Conservation (phyloP, 2,113 vertebrate genomes). For the Edolisoma coerulescens region DNA sequence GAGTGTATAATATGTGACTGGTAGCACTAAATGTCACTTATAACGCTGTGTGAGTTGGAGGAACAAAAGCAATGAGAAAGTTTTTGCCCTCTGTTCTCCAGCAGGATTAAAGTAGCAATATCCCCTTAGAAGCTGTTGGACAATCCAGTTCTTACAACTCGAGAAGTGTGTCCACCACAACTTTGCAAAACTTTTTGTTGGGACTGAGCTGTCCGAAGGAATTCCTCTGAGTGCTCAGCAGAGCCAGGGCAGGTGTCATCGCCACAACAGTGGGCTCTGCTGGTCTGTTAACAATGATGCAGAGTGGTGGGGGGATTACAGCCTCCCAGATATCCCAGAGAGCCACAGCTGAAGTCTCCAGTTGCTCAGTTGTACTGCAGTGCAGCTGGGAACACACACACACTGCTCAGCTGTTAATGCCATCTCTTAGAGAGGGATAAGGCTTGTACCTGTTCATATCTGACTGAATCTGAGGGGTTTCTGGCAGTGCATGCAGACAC, state of each 20-base stretch:
- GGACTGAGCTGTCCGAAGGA: not conserved
- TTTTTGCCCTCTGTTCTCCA: not conserved
- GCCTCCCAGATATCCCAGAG: not conserved
- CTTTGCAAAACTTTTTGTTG: not conserved
- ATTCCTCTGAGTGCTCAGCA: not conserved
- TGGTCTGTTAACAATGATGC: not conserved
- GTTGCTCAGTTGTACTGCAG: not conserved
- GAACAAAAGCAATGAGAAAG: not conserved
- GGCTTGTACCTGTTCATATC: not conserved
- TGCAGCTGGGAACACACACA: not conserved
- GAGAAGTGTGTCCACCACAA: not conserved
- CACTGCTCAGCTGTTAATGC: not conserved
- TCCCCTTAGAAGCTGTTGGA: not conserved
- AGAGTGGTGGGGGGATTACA: not conserved
- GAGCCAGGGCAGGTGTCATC: not conserved
- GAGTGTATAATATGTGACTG: not conserved
- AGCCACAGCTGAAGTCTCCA: not conserved
- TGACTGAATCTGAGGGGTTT: not conserved
- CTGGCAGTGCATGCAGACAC: not conserved
- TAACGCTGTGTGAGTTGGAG: not conserved
- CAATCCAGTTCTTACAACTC: not conserved
- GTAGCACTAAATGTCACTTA: not conserved
- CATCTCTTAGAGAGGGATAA: not conserved
- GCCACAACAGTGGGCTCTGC: not conserved
- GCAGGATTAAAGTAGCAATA: not conserved